Evolutionary conservation across 1,140 invertebrate species (phyloP), one percentile per base, ranked within the genome.

Genomic region (Zaprionus tsacasi): DNA sequence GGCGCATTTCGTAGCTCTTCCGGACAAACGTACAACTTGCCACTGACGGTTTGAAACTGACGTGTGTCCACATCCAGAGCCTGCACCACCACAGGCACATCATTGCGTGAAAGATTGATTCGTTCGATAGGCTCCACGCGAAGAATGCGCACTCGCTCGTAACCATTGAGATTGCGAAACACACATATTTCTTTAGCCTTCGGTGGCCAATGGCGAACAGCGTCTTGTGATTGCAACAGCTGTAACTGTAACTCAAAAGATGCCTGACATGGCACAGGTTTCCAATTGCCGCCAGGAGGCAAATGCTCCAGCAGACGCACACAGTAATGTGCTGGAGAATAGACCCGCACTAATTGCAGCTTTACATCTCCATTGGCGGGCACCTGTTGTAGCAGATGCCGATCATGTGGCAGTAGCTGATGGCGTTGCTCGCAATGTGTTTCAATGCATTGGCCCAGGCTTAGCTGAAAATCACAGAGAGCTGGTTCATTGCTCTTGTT

Each of bases 51-150:
- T 4, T 11, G 8, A 11, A 78, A 69, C 13, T 50, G 48, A 3
- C 80, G 80, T 0, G 85, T 83, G 12, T 88, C 74, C 2, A 54
- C 17, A 15, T 87, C 83, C 33, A 87, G 6, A 11, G 70, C 80
- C 30, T 88, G 73, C 2, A 88, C 70, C 6, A 55, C 11, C 13
- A 87, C 77, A 3, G 25, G 0, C 3, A 87, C 10, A 21, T 75
- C 35, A 6, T 4, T n/a, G 3, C 27, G 12, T 0, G 52, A 58
- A 0, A 83, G 8, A 45, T 87, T 80, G 0, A 68, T 5, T 1
- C 66, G 45, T 8, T 69, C 1, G 6, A 87, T 89, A 15, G 25
- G 21, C 1, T 55, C 40, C 48, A 89, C 83, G 11, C 58, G 40
- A 4, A 87, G 57, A 2, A 87, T 58, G 0, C 80, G 77, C 3